Base-by-base conservation (phyloP, 2,888 invertebrate species). In the Bunonema sp. region DNA sequence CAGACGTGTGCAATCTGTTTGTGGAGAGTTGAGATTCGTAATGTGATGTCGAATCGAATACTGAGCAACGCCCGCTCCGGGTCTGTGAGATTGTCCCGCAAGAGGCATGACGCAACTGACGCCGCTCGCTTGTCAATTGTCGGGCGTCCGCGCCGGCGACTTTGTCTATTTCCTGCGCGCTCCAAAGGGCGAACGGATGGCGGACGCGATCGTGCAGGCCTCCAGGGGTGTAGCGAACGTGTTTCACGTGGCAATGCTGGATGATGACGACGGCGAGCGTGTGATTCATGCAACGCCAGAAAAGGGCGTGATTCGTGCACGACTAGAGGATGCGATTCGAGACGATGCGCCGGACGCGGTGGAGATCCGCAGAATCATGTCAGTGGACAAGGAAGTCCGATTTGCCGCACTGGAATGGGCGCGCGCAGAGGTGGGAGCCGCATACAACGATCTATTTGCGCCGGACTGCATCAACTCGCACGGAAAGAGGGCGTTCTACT, bases 391-490 rank as follows among this genome's bases (percentile, higher is more conserved):
- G 23, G 36, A 18, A 4, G 23, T 32, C n/a, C 38, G 40, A 26
- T 8, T 20, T 8, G 21, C 15, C 7, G 50, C 50, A 8, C 22
- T 34, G 5, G 15, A 12, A n/a, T 50, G 34, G 37, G 50, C 51
- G 10, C 23, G 34, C 26, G 29, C 45, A n/a, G 38, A 54, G 34
- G 31, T 50, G 10, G 52, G 44, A 8, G 34, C 39, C 5, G 39
- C 37, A n/a, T 52, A 52, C 41, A 52, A 52, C 39, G 52, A 52
- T 26, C 20, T 50, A 15, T 52, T 54, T 30, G 37, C 47, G 32
- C 37, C 37, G 23, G 36, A 46, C 23, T 44, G 41, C 28, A 15
- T 49, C 8, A 44, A 51, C 29, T 46, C 49, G 23, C 37, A 34
- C 3, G 36, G 39, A 3, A 29, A 42, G 16, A 30, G 40, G 10